Percentiles rank a stretch among this genome's conserved stretches.
Conservation (phyloP, 2,113 vertebrate genomes). For the Hiodon alosoides region DNA sequence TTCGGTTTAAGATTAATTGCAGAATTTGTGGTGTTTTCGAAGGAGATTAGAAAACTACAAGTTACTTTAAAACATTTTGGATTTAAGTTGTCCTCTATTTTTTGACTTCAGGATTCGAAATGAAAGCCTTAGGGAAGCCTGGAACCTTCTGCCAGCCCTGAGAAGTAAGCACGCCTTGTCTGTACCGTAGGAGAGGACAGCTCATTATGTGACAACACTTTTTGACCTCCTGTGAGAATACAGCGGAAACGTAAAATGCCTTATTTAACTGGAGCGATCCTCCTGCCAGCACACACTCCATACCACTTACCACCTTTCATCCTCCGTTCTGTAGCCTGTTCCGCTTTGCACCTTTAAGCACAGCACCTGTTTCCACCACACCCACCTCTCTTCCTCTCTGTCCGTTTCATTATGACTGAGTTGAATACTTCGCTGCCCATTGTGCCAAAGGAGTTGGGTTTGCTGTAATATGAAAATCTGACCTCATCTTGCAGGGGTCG, state of each 20-base stretch:
- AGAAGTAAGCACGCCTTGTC: constrained; percentile 24
- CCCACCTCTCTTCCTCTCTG: constrained; percentile 21
- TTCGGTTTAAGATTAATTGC: neutral
- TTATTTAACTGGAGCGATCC: constrained; percentile 40
- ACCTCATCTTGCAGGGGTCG: constrained; percentile 63
- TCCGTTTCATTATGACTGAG: constrained; percentile 57
- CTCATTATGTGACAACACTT: neutral
- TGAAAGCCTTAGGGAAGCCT: constrained; percentile 44
- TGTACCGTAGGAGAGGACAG: neutral
- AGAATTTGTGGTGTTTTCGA: constrained; percentile 14
- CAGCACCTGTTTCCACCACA: constrained; percentile 15
- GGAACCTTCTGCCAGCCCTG: constrained; percentile 25
- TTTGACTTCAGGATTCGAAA: constrained; percentile 47
- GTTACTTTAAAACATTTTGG: constrained; percentile 45
- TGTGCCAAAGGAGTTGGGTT: constrained; percentile 57
- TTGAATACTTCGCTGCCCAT: constrained; percentile 59
- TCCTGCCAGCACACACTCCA: constrained; percentile 41
- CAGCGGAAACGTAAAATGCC: constrained; percentile 24
- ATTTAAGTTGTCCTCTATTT: constrained; percentile 51
- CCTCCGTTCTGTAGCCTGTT: constrained; percentile 37
- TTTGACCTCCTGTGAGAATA: neutral
- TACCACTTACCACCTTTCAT: constrained; percentile 44
- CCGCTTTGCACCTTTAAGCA: constrained; percentile 32
- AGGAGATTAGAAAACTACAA: constrained; percentile 48
- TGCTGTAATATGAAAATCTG: constrained; percentile 66